Evolutionary conservation across 2,888 invertebrate genomes (phyloP).

Genomic region (Xylota segnis): DNA sequence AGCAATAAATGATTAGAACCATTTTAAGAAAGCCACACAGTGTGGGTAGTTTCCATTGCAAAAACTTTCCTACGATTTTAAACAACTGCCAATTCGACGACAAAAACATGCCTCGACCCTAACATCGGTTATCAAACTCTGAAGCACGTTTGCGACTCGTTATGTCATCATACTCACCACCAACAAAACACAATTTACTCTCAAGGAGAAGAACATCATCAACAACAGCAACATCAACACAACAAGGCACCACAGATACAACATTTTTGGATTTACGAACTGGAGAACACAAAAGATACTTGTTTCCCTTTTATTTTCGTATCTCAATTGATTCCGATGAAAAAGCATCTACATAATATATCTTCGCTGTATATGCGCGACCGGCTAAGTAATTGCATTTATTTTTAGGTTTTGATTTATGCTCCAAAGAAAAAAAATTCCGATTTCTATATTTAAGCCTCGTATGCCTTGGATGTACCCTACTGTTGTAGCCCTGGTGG

Average conservation of each 20-base stretch:
- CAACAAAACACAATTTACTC: slow-evolving; percentile 58
- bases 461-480: slow-evolving; percentile 7
- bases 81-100: slow-evolving; percentile 9
- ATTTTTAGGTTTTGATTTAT: slow-evolving; percentile 76
- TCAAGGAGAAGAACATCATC: slow-evolving; percentile 41
- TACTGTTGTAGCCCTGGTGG: slow-evolving; percentile 2
- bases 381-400: slow-evolving; percentile 68
- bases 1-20: background rate
- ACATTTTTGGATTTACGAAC: slow-evolving; percentile 32
- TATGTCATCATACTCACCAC: slow-evolving; percentile 48
- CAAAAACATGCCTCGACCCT: slow-evolving; percentile 29
- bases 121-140: slow-evolving; percentile 59
- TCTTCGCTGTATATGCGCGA: slow-evolving; percentile 52
- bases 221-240: slow-evolving; percentile 29
- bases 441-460: slow-evolving; percentile 34
- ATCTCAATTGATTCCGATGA: slow-evolving; percentile 67
- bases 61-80: slow-evolving; percentile 18
- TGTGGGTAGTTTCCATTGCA: slow-evolving; percentile 1
- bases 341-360: slow-evolving; percentile 59
- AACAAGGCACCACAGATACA: background rate
- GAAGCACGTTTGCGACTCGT: slow-evolving; percentile 44
- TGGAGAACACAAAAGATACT: slow-evolving; percentile 54
- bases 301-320: slow-evolving; percentile 23
- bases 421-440: slow-evolving; percentile 24
- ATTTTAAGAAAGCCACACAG: background rate